These are phyloP conservation scores for Oryzias javanicus DNA, from an alignment of 2,113 vertebrate species.

Conservation along the genomic window DNA sequence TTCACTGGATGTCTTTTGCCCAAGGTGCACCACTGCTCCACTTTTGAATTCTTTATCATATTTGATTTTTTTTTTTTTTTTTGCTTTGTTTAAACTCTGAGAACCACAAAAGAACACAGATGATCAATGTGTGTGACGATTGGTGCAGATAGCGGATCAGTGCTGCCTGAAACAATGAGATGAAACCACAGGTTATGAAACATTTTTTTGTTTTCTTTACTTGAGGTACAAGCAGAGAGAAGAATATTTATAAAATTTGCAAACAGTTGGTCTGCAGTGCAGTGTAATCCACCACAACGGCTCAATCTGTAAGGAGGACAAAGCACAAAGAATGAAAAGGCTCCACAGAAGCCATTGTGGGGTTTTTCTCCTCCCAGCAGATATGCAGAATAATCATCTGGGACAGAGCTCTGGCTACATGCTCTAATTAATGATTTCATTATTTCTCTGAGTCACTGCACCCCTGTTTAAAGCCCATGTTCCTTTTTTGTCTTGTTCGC, in stretches of 20 bases:
- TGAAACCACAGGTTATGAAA: too few species aligned
- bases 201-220: not conserved
- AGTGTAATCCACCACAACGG: not conserved
- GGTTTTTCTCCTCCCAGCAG: slow-evolving; percentile 27
- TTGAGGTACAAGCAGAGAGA: not conserved
- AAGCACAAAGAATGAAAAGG: slow-evolving; percentile 7
- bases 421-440: slow-evolving; percentile 53
- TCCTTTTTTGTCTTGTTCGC: slow-evolving; percentile 23
- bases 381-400: slow-evolving; percentile 23
- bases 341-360: slow-evolving; percentile 12
- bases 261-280: slow-evolving; percentile 4
- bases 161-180: too few species aligned
- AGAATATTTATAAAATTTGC: not conserved
- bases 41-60: slow-evolving; percentile 21
- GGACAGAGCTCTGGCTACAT: slow-evolving; percentile 17
- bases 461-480: slow-evolving; percentile 21
- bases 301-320: slow-evolving; percentile 16
- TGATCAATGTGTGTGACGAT: not conserved
- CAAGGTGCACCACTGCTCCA: slow-evolving; percentile 32
- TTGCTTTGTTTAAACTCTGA: not conserved
- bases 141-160: too few species aligned
- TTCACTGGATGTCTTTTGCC: slow-evolving; percentile 36
- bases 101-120: not conserved
- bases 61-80: slow-evolving; percentile 12
- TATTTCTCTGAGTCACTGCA: slow-evolving; percentile 33